Base-by-base conservation (phyloP, 2,797 vertebrate genomes). In the Mormyrops boulengeri region DNA sequence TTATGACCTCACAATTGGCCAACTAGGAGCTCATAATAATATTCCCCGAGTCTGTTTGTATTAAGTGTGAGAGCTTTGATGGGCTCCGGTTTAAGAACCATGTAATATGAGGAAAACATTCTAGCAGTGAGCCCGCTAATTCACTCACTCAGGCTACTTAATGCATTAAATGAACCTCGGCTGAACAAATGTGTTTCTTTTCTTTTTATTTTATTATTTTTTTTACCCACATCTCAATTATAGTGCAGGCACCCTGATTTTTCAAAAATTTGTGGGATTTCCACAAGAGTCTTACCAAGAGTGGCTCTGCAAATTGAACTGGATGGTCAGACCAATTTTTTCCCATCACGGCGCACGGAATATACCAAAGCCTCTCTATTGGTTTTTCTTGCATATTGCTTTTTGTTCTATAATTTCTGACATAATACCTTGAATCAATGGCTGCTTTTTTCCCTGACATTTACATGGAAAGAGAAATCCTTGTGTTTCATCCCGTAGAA, bases 21-120 rank as follows among this genome's bases (percentile, higher is more conserved):
- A 95, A 96, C 95, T 95, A 95, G 96, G 92, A 94, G 89, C 89
- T 92, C 89, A 92, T 90, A 91, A 93, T 92, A 94, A 91, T 94
- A 94, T 94, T 94, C 92, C 91, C 90, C 89, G 91, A 95, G 93
- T 91, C 91, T 96, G 93, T 96, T 96, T 96, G 93, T 94, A 96
- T 95, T 95, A 95, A 95, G 95, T 92, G 90, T 93, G 92, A 95
- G 92, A 95, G 94, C 92, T 92, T 94, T 93, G 91, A 88, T 93
- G 91, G 94, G 89, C 17, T 22, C 89, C 93, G 92, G 89, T 90
- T 91, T 92, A 88, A 91, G 91, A 89, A 88, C 88, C 88, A 92
- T 93, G 90, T 89, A 90, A 91, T 91, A 91, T 91, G 92, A 93
- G 90, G 93, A 91, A 93, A 92, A 93, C 91, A 92, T 94, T 93